A percentile compares a stretch with the other conserved stretches of the same genome.
phyloP scores from a whole-genome alignment of 2,797 vertebrate species.

The Rhinogobio ventralis region DNA sequence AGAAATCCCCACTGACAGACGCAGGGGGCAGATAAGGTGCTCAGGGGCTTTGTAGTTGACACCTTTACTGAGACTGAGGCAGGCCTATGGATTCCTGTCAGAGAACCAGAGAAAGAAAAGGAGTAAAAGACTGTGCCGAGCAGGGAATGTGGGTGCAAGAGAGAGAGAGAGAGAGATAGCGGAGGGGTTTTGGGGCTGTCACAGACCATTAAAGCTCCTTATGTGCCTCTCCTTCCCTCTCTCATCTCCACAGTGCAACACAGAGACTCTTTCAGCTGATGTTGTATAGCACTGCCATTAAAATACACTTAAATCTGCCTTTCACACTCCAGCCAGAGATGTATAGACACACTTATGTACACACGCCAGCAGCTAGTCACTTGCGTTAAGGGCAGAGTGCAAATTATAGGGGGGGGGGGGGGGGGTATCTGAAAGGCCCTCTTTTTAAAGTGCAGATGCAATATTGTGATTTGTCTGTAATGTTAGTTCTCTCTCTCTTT shows the following conservation, averaged over 20 bases:
- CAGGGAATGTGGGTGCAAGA: neutral
- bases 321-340: constrained; percentile 7
- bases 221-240: constrained; percentile 52
- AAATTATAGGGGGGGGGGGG: neutral
- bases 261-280: constrained; percentile 47
- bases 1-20: constrained; percentile 48
- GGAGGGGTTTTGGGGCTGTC: constrained; percentile 41
- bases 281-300: constrained; percentile 41
- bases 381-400: neutral
- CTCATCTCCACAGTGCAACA: constrained; percentile 49
- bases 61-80: constrained; percentile 28
- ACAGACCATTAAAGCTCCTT: constrained; percentile 60
- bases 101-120: constrained; percentile 14
- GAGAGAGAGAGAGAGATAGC: constrained; percentile 11
- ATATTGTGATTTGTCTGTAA: constrained; percentile 6
- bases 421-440: neutral
- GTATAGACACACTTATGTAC: constrained; percentile 25
- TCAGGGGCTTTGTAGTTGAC: constrained; percentile 50
- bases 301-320: constrained; percentile 54
- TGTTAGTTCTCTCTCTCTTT: constrained; percentile 16
- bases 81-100: constrained; percentile 25
- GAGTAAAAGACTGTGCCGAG: neutral
- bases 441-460: neutral
- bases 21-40: constrained; percentile 53
- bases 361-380: neutral